A percentile compares a stretch with the other conserved stretches of the same genome.
Evolutionary conservation across 92 coral and sea anemone genomes (phyloP).

Genomic region (Chrysogorgia sp.): DNA sequence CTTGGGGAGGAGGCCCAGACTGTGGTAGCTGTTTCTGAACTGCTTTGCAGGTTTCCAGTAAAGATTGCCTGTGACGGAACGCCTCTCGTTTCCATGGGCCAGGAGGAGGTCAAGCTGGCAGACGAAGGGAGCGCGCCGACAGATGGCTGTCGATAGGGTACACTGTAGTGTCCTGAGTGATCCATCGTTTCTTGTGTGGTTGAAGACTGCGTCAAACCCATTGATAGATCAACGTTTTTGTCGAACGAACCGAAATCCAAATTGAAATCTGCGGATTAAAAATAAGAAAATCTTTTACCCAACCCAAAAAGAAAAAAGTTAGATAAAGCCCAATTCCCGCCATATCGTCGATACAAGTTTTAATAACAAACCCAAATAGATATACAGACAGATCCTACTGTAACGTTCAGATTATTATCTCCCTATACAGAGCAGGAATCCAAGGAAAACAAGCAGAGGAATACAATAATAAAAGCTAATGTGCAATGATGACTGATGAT

Average conservation of each 20-base stretch:
- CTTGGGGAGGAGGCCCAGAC: conserved; percentile 23
- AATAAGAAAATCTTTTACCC: not conserved
- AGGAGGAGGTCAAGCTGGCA: not conserved
- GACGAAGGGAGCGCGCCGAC: not conserved
- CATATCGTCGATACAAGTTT: no score
- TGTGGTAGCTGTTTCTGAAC: not conserved
- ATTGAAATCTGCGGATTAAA: conserved; percentile 7
- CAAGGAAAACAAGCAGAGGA: no score
- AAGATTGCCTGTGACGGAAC: conserved; percentile 13
- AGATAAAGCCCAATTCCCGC: no score
- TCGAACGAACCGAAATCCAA: conserved; percentile 34
- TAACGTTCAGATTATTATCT: no score
- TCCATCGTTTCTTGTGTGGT: conserved; percentile 25
- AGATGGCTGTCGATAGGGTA: not conserved
- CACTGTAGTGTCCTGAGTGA: conserved; percentile 27
- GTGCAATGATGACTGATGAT: no score
- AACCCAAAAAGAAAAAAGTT: no score
- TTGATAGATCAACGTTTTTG: not conserved
- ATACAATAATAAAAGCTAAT: no score
- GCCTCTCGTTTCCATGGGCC: conserved; percentile 13
- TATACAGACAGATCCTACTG: no score
- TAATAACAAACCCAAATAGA: no score
- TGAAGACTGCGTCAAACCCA: conserved; percentile 21
- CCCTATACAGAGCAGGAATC: no score
- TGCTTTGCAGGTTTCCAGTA: not conserved